Percentiles rank a stretch among this genome's conserved stretches.
phyloP scores from a whole-genome alignment of 2,888 invertebrate species.

The Sminthurides aquaticus region DNA sequence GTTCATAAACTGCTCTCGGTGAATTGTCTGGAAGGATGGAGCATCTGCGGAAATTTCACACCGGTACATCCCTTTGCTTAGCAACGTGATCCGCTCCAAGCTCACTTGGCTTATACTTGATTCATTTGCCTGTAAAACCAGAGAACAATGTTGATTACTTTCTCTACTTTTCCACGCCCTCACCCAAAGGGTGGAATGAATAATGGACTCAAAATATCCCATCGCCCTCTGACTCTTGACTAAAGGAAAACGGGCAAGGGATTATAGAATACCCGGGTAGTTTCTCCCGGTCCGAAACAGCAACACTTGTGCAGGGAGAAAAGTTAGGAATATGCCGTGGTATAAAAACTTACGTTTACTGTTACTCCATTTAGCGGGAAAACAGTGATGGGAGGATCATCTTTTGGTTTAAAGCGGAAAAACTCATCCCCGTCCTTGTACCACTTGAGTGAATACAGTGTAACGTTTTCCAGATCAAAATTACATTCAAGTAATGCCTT shows the following conservation, averaged over 20 bases:
- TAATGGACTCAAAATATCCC: no score
- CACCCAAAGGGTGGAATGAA: no score
- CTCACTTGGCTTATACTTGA: slow-evolving; percentile 34
- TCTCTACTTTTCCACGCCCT: no score
- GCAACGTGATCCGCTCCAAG: slow-evolving; percentile 30
- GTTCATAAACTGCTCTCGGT: slow-evolving; percentile 39
- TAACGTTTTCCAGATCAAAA: slow-evolving; percentile 38
- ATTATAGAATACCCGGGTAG: no score
- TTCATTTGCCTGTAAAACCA: slow-evolving; percentile 27
- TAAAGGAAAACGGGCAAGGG: no score
- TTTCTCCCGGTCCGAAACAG: no score
- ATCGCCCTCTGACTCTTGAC: no score
- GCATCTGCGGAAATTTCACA: slow-evolving; percentile 44
- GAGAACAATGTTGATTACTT: not conserved
- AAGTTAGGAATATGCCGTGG: no score
- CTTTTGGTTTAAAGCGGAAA: slow-evolving; percentile 38
- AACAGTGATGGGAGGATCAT: slow-evolving; percentile 34
- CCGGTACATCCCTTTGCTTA: slow-evolving; percentile 39
- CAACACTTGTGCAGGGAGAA: no score
- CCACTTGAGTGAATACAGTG: slow-evolving; percentile 41
- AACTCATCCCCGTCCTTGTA: slow-evolving; percentile 42
- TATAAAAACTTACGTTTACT: slow-evolving; percentile 35
- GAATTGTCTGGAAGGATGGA: slow-evolving; percentile 42
- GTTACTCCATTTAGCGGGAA: slow-evolving; percentile 37
- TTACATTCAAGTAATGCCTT: slow-evolving; percentile 32